Evolutionary conservation across 2,888 invertebrate species (phyloP), one percentile per base, ranked within the genome.

Genomic region (Lepeophtheirus nordmannii): DNA sequence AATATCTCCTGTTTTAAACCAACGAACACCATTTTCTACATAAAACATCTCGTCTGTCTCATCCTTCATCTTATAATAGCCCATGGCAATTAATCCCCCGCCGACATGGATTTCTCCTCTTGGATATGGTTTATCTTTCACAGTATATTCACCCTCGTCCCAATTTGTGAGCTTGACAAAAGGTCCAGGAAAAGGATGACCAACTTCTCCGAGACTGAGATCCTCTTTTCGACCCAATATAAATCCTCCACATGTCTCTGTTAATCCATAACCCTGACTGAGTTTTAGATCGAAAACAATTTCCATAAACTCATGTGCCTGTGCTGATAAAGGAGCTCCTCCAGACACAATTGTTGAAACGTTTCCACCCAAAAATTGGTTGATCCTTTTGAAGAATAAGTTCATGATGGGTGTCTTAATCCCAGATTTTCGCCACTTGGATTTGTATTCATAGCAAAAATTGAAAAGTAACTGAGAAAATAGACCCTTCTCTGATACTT

Each of bases 231-330:
- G 71, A 73, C 72, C 73, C 37, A 77, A 70, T n/a, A 77, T 74
- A 62, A 93, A 94, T 73, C 89, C 89, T 0, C 94, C 93, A 70
- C 89, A 88, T 17, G 96, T 94, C 81, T 98, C 97, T 0, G 97
- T 98, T 69, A 97, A 82, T 1, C 97, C 97, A 78, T 97, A 97
- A 39, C 62, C 62, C 20, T 62, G 40, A 38, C 40, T 37, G 20
- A 62, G 62, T 69, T 85, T 85, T 69, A 88, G 85, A 76, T 93
- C 93, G 69, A 97, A 81, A 74, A 92, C 92, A 68, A 89, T 83
- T 76, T 87, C 85, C 72, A 91, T 87, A 79, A 94, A 93, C 74
- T 87, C 83, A 76, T 97, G 96, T 12, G 96, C 96, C 75, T 96
- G 93, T 0, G 90, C 86, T 9, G 92, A 87, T 22, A 98, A 80